Conservation (phyloP, 2,888 invertebrate genomes). For the Malachius bipustulatus region DNA sequence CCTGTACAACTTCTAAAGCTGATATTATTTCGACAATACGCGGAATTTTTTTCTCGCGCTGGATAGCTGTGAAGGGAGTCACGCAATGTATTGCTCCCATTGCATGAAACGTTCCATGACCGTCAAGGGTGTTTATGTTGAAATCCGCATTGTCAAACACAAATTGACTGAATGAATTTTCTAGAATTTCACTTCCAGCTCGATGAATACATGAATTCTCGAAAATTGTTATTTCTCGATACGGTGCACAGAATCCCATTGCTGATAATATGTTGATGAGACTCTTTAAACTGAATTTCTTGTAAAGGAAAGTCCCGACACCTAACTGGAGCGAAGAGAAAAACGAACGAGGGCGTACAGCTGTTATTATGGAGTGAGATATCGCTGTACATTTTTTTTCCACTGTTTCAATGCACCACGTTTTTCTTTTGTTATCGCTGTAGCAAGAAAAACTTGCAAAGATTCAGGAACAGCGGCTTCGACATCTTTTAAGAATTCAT, state of each 20-base stretch:
- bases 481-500: not conserved
- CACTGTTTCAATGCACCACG: not conserved
- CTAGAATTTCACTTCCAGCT: no score
- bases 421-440: not conserved
- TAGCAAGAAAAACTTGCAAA: not conserved
- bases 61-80: constrained; percentile 9
- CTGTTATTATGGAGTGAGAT: constrained; percentile 2
- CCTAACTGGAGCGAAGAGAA: constrained; percentile 9
- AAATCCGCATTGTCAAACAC: constrained; percentile 17
- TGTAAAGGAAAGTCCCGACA: no score
- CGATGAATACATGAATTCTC: no score
- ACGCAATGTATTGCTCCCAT: constrained; percentile 16
- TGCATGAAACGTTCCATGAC: constrained; percentile 16
- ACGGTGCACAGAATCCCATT: no score
- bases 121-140: constrained; percentile 19
- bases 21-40: constrained; percentile 6
- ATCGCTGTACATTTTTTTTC: not conserved
- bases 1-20: constrained; percentile 4
- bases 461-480: not conserved
- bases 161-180: no score
- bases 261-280: no score
- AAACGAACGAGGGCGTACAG: not conserved
- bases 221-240: no score
- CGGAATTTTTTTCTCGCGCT: constrained; percentile 7
- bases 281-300: no score